These are phyloP conservation scores for Elephas maximus DNA, from an alignment of 2,113 vertebrate species.

Conservation along the genomic window DNA sequence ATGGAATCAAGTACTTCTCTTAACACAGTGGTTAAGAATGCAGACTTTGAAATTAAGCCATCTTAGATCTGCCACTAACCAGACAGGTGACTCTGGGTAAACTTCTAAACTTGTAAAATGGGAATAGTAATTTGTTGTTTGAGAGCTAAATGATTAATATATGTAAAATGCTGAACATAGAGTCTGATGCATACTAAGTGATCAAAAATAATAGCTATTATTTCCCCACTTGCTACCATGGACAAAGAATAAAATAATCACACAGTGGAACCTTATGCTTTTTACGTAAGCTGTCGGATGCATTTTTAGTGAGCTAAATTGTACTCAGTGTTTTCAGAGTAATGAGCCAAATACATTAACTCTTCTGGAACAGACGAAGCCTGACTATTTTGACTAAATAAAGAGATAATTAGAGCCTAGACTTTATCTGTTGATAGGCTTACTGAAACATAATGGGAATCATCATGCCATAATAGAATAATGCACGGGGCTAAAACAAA, in stretches of 20 bases:
- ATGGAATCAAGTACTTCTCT: neutral
- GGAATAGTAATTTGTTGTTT: constrained; percentile 56
- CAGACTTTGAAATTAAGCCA: constrained; percentile 37
- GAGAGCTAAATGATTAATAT: constrained; percentile 63
- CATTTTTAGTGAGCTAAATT: constrained; percentile 73
- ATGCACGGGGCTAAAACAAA: constrained; percentile 59
- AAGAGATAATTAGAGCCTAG: constrained; percentile 81
- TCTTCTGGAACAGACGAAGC: constrained; percentile 80
- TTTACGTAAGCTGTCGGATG: constrained; percentile 63
- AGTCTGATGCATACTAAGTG: constrained; percentile 46
- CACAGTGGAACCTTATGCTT: constrained; percentile 42
- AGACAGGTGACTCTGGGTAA: neutral
- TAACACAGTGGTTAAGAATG: neutral
- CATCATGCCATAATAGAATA: constrained; percentile 76
- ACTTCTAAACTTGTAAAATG: neutral
- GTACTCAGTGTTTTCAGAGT: constrained; percentile 77
- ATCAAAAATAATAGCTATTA: constrained; percentile 74
- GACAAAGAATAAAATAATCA: constrained; percentile 56
- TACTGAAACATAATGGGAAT: constrained; percentile 73
- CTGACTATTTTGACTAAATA: constrained; percentile 81
- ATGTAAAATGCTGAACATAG: constrained; percentile 58
- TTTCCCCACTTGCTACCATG: constrained; percentile 52
- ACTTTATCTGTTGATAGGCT: constrained; percentile 73
- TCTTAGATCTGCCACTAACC: neutral
- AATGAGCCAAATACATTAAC: constrained; percentile 82